Evolutionary conservation across 1,140 invertebrate genomes (phyloP).

Genomic region (Spodoptera litura): DNA sequence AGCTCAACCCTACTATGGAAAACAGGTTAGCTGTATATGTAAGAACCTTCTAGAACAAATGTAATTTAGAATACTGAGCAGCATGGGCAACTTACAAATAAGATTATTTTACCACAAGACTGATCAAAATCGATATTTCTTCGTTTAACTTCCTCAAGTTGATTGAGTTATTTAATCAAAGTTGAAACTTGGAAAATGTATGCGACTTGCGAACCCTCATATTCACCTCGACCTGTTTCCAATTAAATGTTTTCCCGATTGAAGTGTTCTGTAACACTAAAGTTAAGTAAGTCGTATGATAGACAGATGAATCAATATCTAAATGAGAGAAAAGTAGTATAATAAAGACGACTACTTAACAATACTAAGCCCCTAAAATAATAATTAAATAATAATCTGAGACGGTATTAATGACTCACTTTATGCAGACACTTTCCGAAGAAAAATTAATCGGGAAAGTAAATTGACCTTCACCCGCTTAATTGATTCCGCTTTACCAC

Average conservation of each 20-base stretch:
- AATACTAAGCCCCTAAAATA: background rate
- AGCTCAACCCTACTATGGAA: constrained; percentile 8
- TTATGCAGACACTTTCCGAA: constrained; percentile 59
- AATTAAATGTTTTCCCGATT: constrained; percentile 32
- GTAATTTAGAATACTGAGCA: constrained; percentile 32
- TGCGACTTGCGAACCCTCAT: constrained; percentile 12
- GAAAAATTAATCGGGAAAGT: constrained; percentile 75
- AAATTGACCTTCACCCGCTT: constrained; percentile 73
- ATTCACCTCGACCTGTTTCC: constrained; percentile 32
- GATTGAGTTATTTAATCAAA: constrained; percentile 39
- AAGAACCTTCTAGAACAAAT: constrained; percentile 32
- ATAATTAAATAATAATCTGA: constrained; percentile 10
- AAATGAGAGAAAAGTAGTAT: background rate
- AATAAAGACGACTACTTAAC: background rate
- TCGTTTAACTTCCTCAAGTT: constrained; percentile 37
- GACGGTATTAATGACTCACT: constrained; percentile 19
- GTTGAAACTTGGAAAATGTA: constrained; percentile 4
- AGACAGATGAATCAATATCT: background rate
- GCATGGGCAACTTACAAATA: constrained; percentile 31
- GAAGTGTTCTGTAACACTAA: constrained; percentile 13
- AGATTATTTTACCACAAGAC: constrained; percentile 20
- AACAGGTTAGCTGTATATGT: constrained; percentile 14
- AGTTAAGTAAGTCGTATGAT: constrained; percentile 25
- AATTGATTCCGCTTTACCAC: constrained; percentile 68
- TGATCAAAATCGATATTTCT: constrained; percentile 34